Conservation (phyloP, 2,113 vertebrate genomes). For the Datnioides undecimradiatus region DNA sequence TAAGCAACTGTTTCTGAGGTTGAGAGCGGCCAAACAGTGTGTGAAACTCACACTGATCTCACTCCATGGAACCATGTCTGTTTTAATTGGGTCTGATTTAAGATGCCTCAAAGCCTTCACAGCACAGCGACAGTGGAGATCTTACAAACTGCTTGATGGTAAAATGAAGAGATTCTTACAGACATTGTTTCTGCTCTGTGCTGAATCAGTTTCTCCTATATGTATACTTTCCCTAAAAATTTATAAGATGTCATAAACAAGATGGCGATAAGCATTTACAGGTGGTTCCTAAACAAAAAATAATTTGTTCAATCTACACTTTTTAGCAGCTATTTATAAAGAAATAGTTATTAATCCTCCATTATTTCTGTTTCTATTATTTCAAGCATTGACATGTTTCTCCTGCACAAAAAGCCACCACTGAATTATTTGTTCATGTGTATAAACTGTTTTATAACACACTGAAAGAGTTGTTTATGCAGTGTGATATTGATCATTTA, state of each 20-base stretch:
- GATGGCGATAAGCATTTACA: too few relatives aligned
- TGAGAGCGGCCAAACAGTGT: not conserved
- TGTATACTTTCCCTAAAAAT: not conserved
- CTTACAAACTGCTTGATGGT: not conserved
- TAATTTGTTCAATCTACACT: too few relatives aligned
- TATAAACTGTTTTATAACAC: not conserved
- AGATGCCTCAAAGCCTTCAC: not conserved
- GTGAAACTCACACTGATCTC: slow-evolving; percentile 15
- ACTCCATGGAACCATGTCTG: not conserved
- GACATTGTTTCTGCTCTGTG: too few relatives aligned
- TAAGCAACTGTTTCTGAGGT: slow-evolving; percentile 60
- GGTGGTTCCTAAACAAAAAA: not conserved
- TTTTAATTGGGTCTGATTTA: slow-evolving; percentile 23
- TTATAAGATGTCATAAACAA: not conserved
- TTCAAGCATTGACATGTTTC: not conserved
- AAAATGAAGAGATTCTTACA: not conserved
- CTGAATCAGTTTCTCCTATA: not conserved
- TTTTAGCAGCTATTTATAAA: too few relatives aligned
- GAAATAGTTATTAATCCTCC: too few relatives aligned
- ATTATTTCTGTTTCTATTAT: not conserved
- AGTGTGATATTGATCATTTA: too few relatives aligned
- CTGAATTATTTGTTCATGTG: not conserved
- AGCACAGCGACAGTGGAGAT: not conserved
- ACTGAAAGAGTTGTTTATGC: not conserved
- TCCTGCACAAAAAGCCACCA: not conserved